Evolutionary conservation across 2,113 vertebrate species (phyloP).

Genomic region (Ameiurus melas): DNA sequence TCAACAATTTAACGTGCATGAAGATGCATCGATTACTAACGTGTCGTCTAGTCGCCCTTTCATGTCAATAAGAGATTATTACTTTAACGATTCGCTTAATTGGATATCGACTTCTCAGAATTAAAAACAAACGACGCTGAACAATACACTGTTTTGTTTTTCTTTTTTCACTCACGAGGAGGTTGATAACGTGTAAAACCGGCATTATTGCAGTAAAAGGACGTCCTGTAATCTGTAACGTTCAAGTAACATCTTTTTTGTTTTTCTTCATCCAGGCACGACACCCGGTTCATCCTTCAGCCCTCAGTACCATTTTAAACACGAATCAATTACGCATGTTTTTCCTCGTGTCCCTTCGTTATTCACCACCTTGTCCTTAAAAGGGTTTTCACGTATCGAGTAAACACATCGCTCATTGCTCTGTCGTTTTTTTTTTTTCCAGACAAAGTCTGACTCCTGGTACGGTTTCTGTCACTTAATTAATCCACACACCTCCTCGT

Average conservation of each 20-base stretch:
- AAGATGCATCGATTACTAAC: not conserved
- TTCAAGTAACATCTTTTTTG: not conserved
- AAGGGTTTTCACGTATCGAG: conserved; percentile 25
- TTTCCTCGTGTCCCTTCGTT: not conserved
- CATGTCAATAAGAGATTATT: not conserved
- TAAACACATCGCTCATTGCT: conserved; percentile 33
- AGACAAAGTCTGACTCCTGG: not conserved
- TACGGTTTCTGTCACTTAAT: conserved; percentile 9
- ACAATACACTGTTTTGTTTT: not conserved
- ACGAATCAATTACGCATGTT: not conserved
- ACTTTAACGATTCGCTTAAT: not conserved
- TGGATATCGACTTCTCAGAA: not conserved
- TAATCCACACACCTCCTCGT: conserved; percentile 3
- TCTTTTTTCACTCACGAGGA: not conserved
- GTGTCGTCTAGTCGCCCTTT: not conserved
- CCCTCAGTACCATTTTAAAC: not conserved
- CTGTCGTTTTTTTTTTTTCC: not conserved
- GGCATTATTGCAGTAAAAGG: not conserved
- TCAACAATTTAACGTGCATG: not conserved
- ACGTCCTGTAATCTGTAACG: not conserved
- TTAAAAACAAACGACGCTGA: not conserved
- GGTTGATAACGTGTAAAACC: not conserved
- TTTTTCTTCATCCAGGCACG: not conserved
- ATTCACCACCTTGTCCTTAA: conserved; percentile 20
- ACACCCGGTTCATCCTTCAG: not conserved